These are phyloP conservation scores for Megaceryle torquata DNA, from an alignment of 2,113 vertebrate genomes.

Conservation along the genomic window DNA sequence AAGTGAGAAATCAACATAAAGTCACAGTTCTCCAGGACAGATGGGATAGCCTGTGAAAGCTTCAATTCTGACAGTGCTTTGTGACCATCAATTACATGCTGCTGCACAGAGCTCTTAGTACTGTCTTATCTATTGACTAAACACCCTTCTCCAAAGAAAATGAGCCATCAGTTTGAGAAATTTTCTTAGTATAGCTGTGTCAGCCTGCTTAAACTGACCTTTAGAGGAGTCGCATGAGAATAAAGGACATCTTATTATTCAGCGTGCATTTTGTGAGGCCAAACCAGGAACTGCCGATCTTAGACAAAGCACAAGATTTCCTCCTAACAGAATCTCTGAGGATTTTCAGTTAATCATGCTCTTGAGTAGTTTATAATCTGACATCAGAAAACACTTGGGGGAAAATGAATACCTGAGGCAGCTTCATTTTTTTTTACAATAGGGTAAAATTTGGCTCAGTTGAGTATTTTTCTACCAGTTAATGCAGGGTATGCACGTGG, in stretches of 20 bases:
- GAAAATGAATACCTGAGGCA: neutral
- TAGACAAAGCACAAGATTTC: neutral
- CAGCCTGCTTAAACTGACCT: conserved; percentile 42
- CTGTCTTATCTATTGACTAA: conserved; percentile 38
- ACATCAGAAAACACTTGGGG: neutral
- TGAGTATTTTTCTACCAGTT: neutral
- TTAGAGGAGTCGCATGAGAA: neutral
- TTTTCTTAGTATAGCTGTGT: conserved; percentile 32
- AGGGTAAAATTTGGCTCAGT: neutral
- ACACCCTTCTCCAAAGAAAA: conserved; percentile 24
- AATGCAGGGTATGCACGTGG: neutral
- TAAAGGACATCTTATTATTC: conserved; percentile 28
- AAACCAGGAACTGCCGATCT: neutral
- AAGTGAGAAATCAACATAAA: neutral
- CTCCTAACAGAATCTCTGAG: neutral
- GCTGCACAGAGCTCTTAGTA: neutral
- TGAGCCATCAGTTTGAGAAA: conserved; percentile 42
- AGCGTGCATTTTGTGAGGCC: neutral
- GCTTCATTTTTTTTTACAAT: neutral
- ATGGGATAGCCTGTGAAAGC: neutral
- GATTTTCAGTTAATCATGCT: neutral
- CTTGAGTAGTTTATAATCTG: neutral
- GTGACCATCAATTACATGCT: neutral
- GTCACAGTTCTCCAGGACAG: neutral
- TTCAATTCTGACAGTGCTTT: neutral